Base-by-base conservation (phyloP, 2,113 vertebrate genomes). In the Pomatostomus ruficeps region DNA sequence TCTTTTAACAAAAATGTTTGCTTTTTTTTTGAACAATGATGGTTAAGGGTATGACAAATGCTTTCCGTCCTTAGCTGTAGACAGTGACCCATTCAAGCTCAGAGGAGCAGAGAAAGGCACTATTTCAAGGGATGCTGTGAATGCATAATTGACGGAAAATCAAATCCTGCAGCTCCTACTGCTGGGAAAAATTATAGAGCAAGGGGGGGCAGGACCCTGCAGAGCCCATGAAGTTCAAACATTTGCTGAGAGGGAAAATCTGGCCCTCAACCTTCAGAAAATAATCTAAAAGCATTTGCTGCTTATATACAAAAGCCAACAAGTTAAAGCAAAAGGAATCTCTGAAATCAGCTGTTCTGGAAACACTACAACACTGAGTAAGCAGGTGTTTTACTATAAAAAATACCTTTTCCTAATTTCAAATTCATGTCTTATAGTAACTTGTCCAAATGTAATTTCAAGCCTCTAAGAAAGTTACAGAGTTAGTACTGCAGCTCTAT, bases 401-500 rank as follows among this genome's bases (percentile, higher is more conserved):
- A 84, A 70, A 48, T 1, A 46, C 46, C 63, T 73, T 31, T 36
- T n/a, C 40, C 75, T 88, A 40, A 86, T 96, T 93, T 91, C 73
- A 72, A 85, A 97, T 95, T 91, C 93, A 65, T 78, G 62, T 72
- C 80, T 72, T 91, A 81, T 0, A 95, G 45, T 57, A 85, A 63
- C 86, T 87, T 57, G 83, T 33, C 76, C 35, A 88, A 93, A 96
- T 57, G 86, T 57, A 93, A 93, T 95, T 95, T 91, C 86, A 93
- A 89, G 88, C 23, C 80, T 81, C 48, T 72, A 71, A 86, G 72
- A 86, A 95, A 95, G 82, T 71, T 55, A 62, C 7, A 70, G 65
- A 87, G 67, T 75, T 88, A 46, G 52, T 63, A 65, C 73, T 65
- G 66, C 77, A 95, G 86, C 45, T 95, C 93, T 73, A 35, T 88